These are phyloP conservation scores for Melanotaenia trifasciata DNA, from an alignment of 2,797 vertebrate species.

Conservation along the genomic window DNA sequence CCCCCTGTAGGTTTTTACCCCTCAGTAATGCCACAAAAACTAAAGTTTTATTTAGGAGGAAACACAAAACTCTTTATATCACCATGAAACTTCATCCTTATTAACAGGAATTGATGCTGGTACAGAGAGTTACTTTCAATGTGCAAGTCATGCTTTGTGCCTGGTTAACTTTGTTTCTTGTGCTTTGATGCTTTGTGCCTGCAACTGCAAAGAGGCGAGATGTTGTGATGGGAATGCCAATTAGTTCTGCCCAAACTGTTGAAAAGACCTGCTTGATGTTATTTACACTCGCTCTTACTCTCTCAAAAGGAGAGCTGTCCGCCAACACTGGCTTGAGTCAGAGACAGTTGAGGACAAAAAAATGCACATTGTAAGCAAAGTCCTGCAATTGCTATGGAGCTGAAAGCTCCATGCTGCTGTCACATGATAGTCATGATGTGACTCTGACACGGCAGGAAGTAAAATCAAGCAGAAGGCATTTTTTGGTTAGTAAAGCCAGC, in stretches of 20 bases:
- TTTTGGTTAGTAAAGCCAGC: slow-evolving; percentile 20
- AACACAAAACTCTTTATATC: background rate
- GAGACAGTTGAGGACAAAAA: slow-evolving; percentile 65
- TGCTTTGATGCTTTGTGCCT: slow-evolving; percentile 65
- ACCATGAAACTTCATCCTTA: background rate
- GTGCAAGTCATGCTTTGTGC: slow-evolving; percentile 65
- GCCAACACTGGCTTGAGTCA: slow-evolving; percentile 67
- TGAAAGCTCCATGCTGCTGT: slow-evolving; percentile 79
- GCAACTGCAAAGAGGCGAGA: slow-evolving; percentile 57
- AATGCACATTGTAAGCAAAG: slow-evolving; percentile 80
- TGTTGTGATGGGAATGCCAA: slow-evolving; percentile 78
- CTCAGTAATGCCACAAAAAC: background rate
- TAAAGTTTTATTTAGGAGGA: background rate
- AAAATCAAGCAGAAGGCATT: slow-evolving; percentile 9
- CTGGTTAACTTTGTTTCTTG: slow-evolving; percentile 59
- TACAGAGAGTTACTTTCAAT: slow-evolving; percentile 29
- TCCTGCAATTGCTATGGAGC: slow-evolving; percentile 80
- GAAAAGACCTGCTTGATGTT: slow-evolving; percentile 69
- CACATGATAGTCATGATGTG: slow-evolving; percentile 84
- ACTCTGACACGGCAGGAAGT: slow-evolving; percentile 24
- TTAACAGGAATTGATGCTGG: slow-evolving; percentile 3
- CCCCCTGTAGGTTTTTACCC: background rate
- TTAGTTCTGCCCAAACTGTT: slow-evolving; percentile 69
- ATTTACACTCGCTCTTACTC: slow-evolving; percentile 65
- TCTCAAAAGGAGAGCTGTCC: slow-evolving; percentile 55